Evolutionary conservation across 1,140 invertebrate genomes (phyloP).

Genomic region (Drosophila virilis): DNA sequence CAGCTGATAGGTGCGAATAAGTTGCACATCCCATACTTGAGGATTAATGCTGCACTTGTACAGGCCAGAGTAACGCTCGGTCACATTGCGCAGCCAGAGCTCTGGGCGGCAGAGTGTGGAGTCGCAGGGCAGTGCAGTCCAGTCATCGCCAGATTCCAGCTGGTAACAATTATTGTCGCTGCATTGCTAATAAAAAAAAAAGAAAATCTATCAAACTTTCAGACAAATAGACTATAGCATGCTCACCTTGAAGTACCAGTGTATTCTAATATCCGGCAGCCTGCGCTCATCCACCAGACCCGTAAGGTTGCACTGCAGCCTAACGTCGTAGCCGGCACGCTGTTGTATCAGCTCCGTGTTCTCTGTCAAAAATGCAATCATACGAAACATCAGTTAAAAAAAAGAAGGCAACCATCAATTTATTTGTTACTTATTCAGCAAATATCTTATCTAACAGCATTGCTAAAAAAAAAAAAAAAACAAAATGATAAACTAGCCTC

Average conservation of each 20-base stretch:
- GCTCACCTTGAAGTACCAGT: conserved; percentile 79
- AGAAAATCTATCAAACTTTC: not conserved
- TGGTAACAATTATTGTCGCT: conserved; percentile 73
- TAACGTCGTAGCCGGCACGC: conserved; percentile 68
- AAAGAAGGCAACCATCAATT: conserved; percentile 10
- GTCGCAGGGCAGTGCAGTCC: conserved; percentile 76
- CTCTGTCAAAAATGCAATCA: conserved; percentile 47
- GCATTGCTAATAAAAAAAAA: conserved; percentile 63
- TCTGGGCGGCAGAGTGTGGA: conserved; percentile 68
- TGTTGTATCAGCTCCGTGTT: conserved; percentile 78
- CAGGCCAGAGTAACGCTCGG: conserved; percentile 77
- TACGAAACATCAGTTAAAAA: conserved; percentile 3
- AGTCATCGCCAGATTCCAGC: conserved; percentile 56
- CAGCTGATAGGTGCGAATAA: conserved; percentile 77
- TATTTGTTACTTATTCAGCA: conserved; percentile 55
- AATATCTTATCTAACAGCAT: conserved; percentile 60
- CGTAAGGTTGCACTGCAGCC: conserved; percentile 71
- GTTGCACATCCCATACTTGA: conserved; percentile 63
- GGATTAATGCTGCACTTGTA: conserved; percentile 80
- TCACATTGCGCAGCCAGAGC: conserved; percentile 71
- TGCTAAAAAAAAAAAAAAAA: conserved; percentile 35
- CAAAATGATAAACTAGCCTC: conserved; percentile 38
- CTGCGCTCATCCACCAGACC: conserved; percentile 64
- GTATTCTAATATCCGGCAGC: conserved; percentile 63
- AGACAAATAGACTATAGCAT: too few species aligned